Evolutionary conservation across 53 echinoderm and acorn worm species (phyloP), one percentile per base, ranked within the genome.

Genomic region (Luidia sarsii): DNA sequence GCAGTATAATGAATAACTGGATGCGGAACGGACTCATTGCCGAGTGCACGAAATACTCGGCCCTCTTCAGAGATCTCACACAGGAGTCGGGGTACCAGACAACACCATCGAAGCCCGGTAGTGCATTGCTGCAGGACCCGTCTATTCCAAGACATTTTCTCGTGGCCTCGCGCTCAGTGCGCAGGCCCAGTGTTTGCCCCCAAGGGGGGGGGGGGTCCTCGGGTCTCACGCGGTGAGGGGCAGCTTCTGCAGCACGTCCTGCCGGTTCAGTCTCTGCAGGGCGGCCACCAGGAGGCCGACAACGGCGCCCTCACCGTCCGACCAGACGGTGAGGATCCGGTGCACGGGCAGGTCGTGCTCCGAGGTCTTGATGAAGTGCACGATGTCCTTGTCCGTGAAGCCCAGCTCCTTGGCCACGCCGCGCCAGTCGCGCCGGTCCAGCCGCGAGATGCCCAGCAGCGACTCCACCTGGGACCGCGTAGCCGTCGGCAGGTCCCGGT

Each of bases 381-480:
- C 68, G 21, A 70, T 81, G 36, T 89, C 92, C 3, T 69, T 39
- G 53, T 95, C 92, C 0, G 90, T 82, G 79, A 95, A 95, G 39
- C 92, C 84, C 23, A 95, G 79, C 63, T 95, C 82, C 19, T 75
- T 68, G 6, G 90, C 89, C 3, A 90, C 73, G 4, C 89, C 95
- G 15, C 90, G 73, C 95, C 95, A 95, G 39, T 95, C 95, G 11
- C 86, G 87, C 2, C 90, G 65, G 59, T 92, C 90, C 29, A 86
- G 83, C 37, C 95, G 56, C 2, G 88, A 68, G n/a, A 70, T 71
- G 20, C 85, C 84, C 11, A 95, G 60, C n/a, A 69, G 25, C 48
- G 85, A 86, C 79, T 95, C 95, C 8, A 95, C 32, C 68, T 95
- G 88, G 22, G 73, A 33, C 66, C 82, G 90, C 39, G 82, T 90